phyloP scores from a whole-genome alignment of 2,888 invertebrate species.

The Geotrupes spiniger region DNA sequence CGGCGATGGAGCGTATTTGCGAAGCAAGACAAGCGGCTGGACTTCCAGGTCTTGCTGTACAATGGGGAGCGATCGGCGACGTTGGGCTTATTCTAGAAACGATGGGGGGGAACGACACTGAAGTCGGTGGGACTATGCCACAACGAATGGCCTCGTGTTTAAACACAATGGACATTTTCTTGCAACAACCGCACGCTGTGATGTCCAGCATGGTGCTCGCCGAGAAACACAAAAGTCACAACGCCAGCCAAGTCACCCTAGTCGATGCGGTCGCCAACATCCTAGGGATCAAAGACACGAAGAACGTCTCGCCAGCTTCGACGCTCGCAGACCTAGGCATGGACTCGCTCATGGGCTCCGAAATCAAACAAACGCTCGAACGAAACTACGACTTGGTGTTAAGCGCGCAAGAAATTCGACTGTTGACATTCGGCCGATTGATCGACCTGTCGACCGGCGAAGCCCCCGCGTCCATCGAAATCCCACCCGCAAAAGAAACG shows the following conservation, averaged over 20 bases:
- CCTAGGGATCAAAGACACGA: conserved; percentile 83
- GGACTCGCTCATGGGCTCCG: conserved; percentile 98
- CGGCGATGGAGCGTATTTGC: conserved; percentile 93
- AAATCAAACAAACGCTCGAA: conserved; percentile 95
- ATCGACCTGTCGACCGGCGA: conserved; percentile 55
- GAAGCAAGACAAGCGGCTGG: conserved; percentile 81
- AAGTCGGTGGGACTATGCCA: conserved; percentile 93
- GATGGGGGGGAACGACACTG: conserved; percentile 85
- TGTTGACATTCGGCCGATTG: conserved; percentile 74
- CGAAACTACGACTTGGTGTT: conserved; percentile 88
- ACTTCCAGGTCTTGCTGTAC: conserved; percentile 84
- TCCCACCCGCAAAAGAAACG: conserved; percentile 27
- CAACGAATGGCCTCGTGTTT: conserved; percentile 95
- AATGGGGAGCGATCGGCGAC: conserved; percentile 99
- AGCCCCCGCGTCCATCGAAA: conserved; percentile 30
- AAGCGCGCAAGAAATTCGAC: conserved; percentile 87
- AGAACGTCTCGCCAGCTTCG: conserved; percentile 70
- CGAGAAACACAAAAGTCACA: conserved; percentile 68
- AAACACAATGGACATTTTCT: conserved; percentile 81
- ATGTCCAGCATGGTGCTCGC: conserved; percentile 83
- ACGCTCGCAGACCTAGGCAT: conserved; percentile 93
- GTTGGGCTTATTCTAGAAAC: conserved; percentile 90
- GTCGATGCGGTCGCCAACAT: conserved; percentile 84
- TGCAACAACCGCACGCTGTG: conserved; percentile 85
- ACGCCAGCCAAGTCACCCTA: conserved; percentile 61